A percentile compares a stretch with the other conserved stretches of the same genome.
Conservation (phyloP, 2,888 invertebrate species). For the Rhopalosiphum nymphaeae region DNA sequence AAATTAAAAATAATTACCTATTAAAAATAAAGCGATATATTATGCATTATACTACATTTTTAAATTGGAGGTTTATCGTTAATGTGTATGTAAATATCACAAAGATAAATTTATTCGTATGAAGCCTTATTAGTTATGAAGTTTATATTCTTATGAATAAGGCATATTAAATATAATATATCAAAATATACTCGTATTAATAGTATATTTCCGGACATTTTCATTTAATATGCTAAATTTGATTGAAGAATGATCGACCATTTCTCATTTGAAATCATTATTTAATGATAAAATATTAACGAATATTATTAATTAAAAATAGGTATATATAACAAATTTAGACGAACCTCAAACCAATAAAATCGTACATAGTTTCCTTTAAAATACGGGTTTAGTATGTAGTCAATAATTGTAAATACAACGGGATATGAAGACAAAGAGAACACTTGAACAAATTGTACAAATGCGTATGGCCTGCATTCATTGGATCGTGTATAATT, state of each 20-base stretch:
- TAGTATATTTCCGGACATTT: not conserved
- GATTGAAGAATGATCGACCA: not conserved
- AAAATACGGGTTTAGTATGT: not conserved
- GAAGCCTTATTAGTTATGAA: not conserved
- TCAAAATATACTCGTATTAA: not conserved
- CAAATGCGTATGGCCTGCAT: not conserved
- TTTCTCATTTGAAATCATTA: not conserved
- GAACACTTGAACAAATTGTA: conserved; percentile 9
- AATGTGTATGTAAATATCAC: not conserved
- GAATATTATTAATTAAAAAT: not conserved
- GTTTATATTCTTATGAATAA: not conserved
- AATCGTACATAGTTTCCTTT: not conserved
- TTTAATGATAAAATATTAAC: not conserved
- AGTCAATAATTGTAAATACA: not conserved
- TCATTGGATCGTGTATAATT: not conserved
- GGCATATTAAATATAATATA: not conserved
- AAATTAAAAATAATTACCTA: not conserved
- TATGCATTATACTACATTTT: not conserved
- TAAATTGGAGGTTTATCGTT: not conserved
- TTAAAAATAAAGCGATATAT: not conserved
- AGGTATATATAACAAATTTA: not conserved
- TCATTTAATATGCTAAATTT: not conserved
- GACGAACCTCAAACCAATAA: not conserved
- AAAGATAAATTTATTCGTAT: not conserved
- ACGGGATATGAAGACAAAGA: not conserved